Conservation (phyloP, 2,888 invertebrate genomes). For the Drosophila paracracens region DNA sequence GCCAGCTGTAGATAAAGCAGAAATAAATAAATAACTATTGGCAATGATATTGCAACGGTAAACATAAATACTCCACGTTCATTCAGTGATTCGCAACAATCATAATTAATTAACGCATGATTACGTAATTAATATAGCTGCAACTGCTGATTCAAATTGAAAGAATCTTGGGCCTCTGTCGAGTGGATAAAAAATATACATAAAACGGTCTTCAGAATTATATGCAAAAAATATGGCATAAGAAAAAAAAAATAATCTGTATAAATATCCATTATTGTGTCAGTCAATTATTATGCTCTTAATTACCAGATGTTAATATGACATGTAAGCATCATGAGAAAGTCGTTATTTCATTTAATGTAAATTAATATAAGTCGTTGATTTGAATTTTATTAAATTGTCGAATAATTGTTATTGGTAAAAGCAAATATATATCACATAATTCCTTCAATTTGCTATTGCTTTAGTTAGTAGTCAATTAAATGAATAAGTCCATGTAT, state of each 20-base stretch:
- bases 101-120: background rate
- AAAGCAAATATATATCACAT: background rate
- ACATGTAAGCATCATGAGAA: background rate
- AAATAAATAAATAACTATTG: background rate
- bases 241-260: background rate
- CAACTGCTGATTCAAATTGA: background rate
- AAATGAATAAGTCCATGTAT: background rate
- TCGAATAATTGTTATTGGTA: no score
- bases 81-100: background rate
- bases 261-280: background rate
- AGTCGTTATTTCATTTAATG: background rate
- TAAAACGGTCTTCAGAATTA: background rate
- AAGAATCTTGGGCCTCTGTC: background rate
- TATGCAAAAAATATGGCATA: background rate
- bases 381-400: background rate
- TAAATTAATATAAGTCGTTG: background rate
- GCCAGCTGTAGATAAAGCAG: background rate
- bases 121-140: background rate
- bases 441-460: background rate
- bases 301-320: background rate
- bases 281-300: background rate
- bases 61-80: background rate
- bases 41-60: background rate
- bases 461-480: background rate
- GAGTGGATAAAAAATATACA: background rate